phyloP scores from a whole-genome alignment of 2,888 invertebrate genomes.

The Cordilura impudica region DNA sequence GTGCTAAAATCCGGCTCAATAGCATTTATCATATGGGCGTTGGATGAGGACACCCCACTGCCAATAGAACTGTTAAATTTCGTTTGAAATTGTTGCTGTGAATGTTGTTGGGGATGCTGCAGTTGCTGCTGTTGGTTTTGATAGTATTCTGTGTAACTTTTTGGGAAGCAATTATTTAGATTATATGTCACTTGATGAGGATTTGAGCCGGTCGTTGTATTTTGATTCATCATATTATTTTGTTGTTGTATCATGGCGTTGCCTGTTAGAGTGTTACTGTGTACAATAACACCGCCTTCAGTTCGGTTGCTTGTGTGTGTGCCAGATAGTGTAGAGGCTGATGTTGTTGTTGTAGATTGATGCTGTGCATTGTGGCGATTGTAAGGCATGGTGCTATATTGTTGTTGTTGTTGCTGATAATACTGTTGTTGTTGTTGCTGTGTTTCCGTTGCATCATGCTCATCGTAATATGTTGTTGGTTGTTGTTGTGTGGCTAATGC shows the following conservation, averaged over 20 bases:
- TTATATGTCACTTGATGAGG: constrained; percentile 73
- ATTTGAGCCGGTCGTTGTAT: constrained; percentile 32
- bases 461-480: constrained; percentile 74
- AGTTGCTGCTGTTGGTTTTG: constrained; percentile 72
- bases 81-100: constrained; percentile 39
- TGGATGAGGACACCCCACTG: constrained; percentile 60
- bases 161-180: constrained; percentile 76
- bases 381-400: constrained; percentile 76
- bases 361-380: constrained; percentile 60
- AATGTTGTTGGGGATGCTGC: constrained; percentile 68
- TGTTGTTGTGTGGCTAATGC: constrained; percentile 72
- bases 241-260: constrained; percentile 59
- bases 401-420: constrained; percentile 77
- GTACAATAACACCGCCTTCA: constrained; percentile 58
- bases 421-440: constrained; percentile 73
- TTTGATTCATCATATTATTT: constrained; percentile 65
- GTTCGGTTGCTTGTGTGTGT: constrained; percentile 58
- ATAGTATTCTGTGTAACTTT: constrained; percentile 76
- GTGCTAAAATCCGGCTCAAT: constrained; percentile 73
- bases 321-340: constrained; percentile 48
- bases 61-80: constrained; percentile 64
- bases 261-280: constrained; percentile 35
- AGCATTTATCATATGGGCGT: constrained; percentile 70
- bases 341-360: constrained; percentile 34
- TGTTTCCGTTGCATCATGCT: constrained; percentile 77